Percentiles rank a stretch among this genome's conserved stretches.
Evolutionary conservation across 2,113 vertebrate genomes (phyloP).

Genomic region (Carlito syrichta): DNA sequence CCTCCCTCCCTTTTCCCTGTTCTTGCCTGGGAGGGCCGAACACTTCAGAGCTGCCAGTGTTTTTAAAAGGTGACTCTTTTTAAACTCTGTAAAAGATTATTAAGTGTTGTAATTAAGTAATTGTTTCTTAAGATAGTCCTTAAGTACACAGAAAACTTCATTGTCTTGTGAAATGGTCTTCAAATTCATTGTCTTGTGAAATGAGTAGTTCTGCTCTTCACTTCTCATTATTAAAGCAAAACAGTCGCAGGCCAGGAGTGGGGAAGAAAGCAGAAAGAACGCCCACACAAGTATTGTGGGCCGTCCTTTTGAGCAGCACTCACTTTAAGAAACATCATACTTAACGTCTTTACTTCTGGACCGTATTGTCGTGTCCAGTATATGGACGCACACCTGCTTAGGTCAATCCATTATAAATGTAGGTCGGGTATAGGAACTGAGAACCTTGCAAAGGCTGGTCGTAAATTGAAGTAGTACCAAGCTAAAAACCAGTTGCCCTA

Average conservation of each 20-base stretch:
- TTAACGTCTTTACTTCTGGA: not conserved
- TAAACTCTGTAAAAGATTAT: not conserved
- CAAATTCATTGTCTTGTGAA: not conserved
- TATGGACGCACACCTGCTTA: not conserved
- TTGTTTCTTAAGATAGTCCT: not conserved
- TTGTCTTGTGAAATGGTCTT: not conserved
- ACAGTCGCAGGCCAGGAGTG: not conserved
- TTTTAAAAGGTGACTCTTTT: not conserved
- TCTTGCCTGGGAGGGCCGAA: not conserved
- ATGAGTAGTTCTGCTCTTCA: not conserved
- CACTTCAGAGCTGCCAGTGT: not conserved
- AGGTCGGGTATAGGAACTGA: not conserved
- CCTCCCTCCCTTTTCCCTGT: not conserved
- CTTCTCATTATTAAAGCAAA: not conserved
- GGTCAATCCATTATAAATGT: not conserved
- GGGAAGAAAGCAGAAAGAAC: not conserved
- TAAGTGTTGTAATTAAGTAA: not conserved
- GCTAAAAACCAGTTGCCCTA: not conserved
- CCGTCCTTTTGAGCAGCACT: not conserved
- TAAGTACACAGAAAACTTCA: not conserved
- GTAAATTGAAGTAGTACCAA: not conserved
- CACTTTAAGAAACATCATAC: not conserved
- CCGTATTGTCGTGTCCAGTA: not conserved
- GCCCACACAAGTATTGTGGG: not conserved
- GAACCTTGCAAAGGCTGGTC: not conserved